Conservation (phyloP, 2,113 vertebrate species). For the Indri indri region DNA sequence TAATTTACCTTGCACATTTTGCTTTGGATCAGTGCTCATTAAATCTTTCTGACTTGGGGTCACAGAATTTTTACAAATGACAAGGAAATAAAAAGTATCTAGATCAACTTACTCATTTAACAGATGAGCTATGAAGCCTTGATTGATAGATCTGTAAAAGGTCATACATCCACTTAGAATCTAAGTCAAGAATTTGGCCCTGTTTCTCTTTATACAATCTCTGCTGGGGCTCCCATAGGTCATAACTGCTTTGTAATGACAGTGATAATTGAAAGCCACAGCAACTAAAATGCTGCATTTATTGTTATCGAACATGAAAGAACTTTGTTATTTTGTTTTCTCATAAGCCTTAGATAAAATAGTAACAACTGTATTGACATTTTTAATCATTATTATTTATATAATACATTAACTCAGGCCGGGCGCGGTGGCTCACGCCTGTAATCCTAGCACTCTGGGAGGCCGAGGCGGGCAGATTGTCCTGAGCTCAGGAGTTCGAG, state of each 20-base stretch:
- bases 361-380: not conserved
- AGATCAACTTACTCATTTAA: not conserved
- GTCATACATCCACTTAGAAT: not conserved
- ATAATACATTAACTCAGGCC: not conserved
- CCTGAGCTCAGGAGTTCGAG: too few species aligned
- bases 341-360: not conserved
- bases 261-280: not conserved
- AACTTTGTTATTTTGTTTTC: not conserved
- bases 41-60: not conserved
- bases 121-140: not conserved
- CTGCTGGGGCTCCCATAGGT: not conserved
- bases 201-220: not conserved
- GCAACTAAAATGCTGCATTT: not conserved
- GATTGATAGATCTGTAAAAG: not conserved
- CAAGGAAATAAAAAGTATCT: not conserved
- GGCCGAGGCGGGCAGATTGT: too few species aligned
- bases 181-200: not conserved
- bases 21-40: not conserved
- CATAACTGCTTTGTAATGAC: not conserved
- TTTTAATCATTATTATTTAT: slow-evolving; percentile 24
- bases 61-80: slow-evolving; percentile 10
- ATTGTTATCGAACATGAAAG: not conserved
- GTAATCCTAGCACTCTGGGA: too few species aligned
- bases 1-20: not conserved
- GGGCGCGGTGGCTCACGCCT: too few species aligned